Base-by-base conservation (phyloP, 2,888 invertebrate genomes). In the Nomada ruficornis region DNA sequence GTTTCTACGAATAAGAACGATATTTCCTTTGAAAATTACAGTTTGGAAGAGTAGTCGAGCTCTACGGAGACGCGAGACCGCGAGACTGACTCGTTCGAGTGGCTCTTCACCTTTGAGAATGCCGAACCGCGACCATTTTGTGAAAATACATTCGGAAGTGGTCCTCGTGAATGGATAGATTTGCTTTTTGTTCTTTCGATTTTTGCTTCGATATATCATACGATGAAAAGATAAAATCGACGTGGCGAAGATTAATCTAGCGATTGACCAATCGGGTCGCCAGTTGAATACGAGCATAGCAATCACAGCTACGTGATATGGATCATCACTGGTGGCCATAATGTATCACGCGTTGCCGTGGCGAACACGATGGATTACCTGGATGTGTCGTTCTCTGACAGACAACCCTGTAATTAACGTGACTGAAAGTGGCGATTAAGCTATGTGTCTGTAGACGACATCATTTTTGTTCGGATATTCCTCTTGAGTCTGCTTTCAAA, bases 291-390 rank as follows among this genome's bases (percentile, higher is more conserved):
- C 50, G 68, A 74, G 68, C 50, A 74, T 26, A 36, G 59, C 42
- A 71, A 76, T 76, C 63, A 36, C 23, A 18, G 55, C 0, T n/a
- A 20, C 13, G n/a, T 11, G 76, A 76, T 70, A 74, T 59, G 59
- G 68, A 74, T 74, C 50, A 60, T 74, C 59, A 20, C 59, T 59
- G n/a, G 70, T 15, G 10, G 10, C 47, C 59, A 70, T 70, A 60
- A 70, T 47, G 47, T 47, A 70, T 70, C 47, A 29, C 50, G 15
- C 10, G 60, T 60, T 70, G 70, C 36, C 36, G 18, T 13, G 50
- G 23, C 47, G 42, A 23, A 7, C 57, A 1, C 59, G 42, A 74
- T 74, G 68, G 50, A 74, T 74, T n/a, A 59, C 69, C 59, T n/a
- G 68, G n/a, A 15, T 5, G n/a, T 23, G 23, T 47, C 2, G 29